These are phyloP conservation scores for Tribolium madens DNA, from an alignment of 1,140 invertebrate genomes.

Conservation along the genomic window DNA sequence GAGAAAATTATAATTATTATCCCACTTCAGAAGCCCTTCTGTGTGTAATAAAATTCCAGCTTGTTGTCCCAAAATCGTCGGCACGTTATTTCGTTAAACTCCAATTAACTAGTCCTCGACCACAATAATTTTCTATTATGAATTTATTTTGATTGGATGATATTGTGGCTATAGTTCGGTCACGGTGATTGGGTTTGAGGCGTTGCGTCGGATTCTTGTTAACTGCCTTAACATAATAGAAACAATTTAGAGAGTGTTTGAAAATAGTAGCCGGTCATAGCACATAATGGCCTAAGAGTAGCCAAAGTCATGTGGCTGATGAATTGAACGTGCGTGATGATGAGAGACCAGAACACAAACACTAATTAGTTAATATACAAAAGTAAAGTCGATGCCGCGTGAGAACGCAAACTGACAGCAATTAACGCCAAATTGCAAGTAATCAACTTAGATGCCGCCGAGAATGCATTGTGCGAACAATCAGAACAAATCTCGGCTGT, in stretches of 20 bases:
- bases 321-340: constrained; percentile 43
- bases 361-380: constrained; percentile 41
- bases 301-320: constrained; percentile 37
- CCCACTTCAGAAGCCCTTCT: neutral
- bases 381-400: constrained; percentile 9
- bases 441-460: neutral
- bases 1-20: neutral
- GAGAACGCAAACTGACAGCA: constrained; percentile 14
- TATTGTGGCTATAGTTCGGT: constrained; percentile 19
- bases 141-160: constrained; percentile 21
- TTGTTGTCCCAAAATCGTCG: neutral
- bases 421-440: constrained; percentile 27
- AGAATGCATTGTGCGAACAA: neutral
- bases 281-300: constrained; percentile 30
- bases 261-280: constrained; percentile 44
- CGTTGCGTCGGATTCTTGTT: constrained; percentile 22
- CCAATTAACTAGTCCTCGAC: constrained; percentile 15
- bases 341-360: constrained; percentile 38
- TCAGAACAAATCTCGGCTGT: neutral
- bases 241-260: constrained; percentile 25
- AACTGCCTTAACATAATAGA: constrained; percentile 12
- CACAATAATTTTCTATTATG: neutral
- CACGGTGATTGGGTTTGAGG: constrained; percentile 32
- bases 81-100: constrained; percentile 1
- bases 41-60: neutral